These are phyloP conservation scores for Dasypogon diadema DNA, from an alignment of 2,888 invertebrate species.

Conservation along the genomic window DNA sequence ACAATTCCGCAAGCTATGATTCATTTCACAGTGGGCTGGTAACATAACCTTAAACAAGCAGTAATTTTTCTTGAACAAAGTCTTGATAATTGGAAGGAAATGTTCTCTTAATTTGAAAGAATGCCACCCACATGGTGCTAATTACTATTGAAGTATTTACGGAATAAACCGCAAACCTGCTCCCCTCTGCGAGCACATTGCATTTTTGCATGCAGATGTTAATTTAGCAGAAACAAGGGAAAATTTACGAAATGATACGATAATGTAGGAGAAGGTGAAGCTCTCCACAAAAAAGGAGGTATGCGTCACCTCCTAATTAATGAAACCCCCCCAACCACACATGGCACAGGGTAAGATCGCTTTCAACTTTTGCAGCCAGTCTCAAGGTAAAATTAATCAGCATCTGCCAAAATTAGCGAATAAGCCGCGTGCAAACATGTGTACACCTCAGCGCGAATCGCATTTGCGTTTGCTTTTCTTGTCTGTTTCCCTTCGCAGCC, in stretches of 20 bases:
- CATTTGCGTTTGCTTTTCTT: background rate
- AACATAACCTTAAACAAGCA: background rate
- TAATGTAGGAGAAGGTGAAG: background rate
- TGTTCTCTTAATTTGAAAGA: constrained; percentile 1
- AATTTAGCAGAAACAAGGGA: constrained; percentile 21
- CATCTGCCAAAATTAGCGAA: constrained; percentile 46
- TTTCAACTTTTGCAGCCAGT: background rate
- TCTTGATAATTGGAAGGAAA: constrained; percentile 22
- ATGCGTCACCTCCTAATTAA: constrained; percentile 18
- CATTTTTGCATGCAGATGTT: constrained; percentile 31
- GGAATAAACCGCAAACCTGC: background rate
- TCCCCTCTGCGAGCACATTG: background rate
- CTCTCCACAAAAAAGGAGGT: background rate
- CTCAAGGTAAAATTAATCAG: constrained; percentile 48
- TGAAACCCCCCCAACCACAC: constrained; percentile 3
- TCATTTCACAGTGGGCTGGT: too few species aligned
- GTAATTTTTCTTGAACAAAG: background rate
- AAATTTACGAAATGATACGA: constrained; percentile 6
- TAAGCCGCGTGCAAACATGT: constrained; percentile 33
- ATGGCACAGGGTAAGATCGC: constrained; percentile 1
- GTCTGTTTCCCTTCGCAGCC: background rate
- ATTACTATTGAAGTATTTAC: background rate
- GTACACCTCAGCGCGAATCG: constrained; percentile 4
- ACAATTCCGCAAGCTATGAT: too few species aligned
- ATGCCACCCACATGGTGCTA: constrained; percentile 13